Conservation (phyloP, 2,113 vertebrate species). For the Ophiodon elongatus region DNA sequence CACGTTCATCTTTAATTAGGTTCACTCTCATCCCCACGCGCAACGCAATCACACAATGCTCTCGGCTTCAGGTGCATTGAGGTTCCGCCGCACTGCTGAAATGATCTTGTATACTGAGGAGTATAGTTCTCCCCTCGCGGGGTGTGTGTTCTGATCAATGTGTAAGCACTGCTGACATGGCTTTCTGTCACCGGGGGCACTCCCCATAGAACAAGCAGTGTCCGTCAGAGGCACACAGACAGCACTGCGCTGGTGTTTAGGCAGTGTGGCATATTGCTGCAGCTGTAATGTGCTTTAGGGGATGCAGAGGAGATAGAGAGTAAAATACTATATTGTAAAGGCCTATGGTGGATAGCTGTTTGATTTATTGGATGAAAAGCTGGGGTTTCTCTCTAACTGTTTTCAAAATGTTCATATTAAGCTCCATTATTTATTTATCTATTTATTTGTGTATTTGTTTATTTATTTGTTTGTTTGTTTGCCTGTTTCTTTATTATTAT, state of each 20-base stretch:
- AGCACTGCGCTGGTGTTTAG: neutral
- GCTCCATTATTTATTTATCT: neutral
- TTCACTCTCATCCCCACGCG: conserved; percentile 12
- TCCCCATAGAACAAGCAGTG: neutral
- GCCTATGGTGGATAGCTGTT: too few relatives aligned
- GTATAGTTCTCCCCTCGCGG: neutral
- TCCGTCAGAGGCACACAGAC: neutral
- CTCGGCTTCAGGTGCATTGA: neutral
- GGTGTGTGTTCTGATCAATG: neutral
- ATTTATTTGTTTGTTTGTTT: neutral
- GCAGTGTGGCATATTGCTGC: neutral
- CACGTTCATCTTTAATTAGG: conserved; percentile 40
- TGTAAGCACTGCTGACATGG: neutral
- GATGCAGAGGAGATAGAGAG: too few relatives aligned
- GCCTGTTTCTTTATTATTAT: too few relatives aligned
- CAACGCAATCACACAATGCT: neutral
- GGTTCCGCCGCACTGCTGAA: neutral
- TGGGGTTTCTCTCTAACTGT: neutral
- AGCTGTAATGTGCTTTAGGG: neutral
- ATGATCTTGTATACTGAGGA: neutral
- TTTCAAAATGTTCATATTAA: neutral
- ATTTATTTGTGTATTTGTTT: neutral
- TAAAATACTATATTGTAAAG: too few relatives aligned
- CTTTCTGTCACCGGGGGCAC: neutral
- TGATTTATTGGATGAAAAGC: neutral